Conservation (phyloP, 1,140 invertebrate genomes). For the Physella acuta region DNA sequence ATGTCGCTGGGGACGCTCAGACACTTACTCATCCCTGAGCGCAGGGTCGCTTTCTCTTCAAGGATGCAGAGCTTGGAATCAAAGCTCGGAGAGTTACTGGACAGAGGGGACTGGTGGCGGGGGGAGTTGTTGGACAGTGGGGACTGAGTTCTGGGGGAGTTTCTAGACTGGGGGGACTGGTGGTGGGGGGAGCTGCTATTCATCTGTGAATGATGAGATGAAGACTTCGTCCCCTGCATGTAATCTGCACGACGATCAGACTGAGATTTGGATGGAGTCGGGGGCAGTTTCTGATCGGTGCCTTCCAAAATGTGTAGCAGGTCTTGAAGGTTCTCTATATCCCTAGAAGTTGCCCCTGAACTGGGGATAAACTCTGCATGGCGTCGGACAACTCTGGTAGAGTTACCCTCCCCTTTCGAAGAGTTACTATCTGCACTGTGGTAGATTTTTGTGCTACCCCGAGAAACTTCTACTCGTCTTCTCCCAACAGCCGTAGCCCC, state of each 20-base stretch:
- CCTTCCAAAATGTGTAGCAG: constrained; percentile 17
- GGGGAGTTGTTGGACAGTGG: not conserved
- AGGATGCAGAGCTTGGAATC: not conserved
- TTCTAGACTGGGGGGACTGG: no score
- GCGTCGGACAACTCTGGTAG: constrained; percentile 24
- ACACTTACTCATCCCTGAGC: constrained; percentile 46
- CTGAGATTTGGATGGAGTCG: no score
- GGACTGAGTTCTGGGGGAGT: not conserved
- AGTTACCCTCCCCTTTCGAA: not conserved
- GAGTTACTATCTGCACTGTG: not conserved
- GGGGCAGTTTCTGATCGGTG: no score
- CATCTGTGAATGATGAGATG: no score
- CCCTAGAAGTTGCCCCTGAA: not conserved
- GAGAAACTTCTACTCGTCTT: not conserved
- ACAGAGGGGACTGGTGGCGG: not conserved
- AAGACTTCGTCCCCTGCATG: not conserved
- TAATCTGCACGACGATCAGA: no score
- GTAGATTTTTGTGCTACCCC: not conserved
- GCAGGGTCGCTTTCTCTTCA: not conserved
- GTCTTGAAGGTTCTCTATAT: constrained; percentile 19
- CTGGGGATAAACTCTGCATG: constrained; percentile 27
- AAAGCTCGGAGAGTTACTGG: not conserved
- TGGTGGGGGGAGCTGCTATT: not conserved
- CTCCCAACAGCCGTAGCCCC: not conserved
- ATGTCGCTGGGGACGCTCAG: constrained; percentile 55